Percentiles rank a stretch among this genome's conserved stretches.
These are phyloP conservation scores for Chondrosia reniformis DNA, from an alignment of 37 sponge, comb jelly and placozoan species.

Conservation along the genomic window DNA sequence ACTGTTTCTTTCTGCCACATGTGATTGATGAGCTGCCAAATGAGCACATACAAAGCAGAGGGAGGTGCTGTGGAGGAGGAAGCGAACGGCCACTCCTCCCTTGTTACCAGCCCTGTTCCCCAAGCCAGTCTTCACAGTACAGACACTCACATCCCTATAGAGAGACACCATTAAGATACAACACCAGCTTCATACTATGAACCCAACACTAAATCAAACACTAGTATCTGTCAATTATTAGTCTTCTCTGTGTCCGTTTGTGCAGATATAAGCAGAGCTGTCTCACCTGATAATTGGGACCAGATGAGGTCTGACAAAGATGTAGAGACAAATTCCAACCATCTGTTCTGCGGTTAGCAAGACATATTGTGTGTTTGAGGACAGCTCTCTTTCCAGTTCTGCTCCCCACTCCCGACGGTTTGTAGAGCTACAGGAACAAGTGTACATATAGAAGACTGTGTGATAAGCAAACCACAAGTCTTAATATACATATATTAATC, in stretches of 20 bases:
- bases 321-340: constrained; percentile 94
- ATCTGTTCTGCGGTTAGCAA: constrained; percentile 93
- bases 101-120: constrained; percentile 96
- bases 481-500: no score
- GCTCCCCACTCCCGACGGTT: constrained; percentile 88
- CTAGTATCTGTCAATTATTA: background rate
- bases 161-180: background rate
- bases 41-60: constrained; percentile 97
- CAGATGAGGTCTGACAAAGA: constrained; percentile 83
- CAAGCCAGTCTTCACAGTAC: constrained; percentile 95
- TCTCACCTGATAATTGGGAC: constrained; percentile 81
- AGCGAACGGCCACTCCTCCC: constrained; percentile 89
- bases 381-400: constrained; percentile 83
- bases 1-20: constrained; percentile 82
- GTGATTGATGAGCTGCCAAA: constrained; percentile 94
- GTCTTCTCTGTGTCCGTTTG: background rate
- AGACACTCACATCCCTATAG: constrained; percentile 69
- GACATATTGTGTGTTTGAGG: constrained; percentile 62
- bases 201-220: background rate
- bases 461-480: no score
- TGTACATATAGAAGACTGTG: no score
- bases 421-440: constrained; percentile 50
- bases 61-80: constrained; percentile 79
- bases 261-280: background rate
- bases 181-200: background rate